Evolutionary conservation across 1,140 invertebrate species (phyloP).

Genomic region (Drosophila tropicalis): DNA sequence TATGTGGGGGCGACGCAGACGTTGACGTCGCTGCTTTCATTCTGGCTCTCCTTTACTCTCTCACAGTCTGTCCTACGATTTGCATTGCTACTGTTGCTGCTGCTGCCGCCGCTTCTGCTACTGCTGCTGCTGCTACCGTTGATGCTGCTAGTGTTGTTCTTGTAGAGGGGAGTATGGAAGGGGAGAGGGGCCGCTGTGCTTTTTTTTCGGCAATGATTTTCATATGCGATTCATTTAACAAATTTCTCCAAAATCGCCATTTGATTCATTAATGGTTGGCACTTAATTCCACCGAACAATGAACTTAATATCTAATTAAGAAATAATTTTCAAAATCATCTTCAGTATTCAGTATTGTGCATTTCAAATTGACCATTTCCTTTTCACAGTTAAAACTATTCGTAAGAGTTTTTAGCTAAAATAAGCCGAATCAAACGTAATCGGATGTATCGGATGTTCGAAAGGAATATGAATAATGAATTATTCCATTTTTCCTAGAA

Average conservation of each 20-base stretch:
- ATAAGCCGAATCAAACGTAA: too few relatives aligned
- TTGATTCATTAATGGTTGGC: neutral
- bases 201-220: neutral
- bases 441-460: too few relatives aligned
- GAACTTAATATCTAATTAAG: too few relatives aligned
- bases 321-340: too few relatives aligned
- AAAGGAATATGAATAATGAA: too few relatives aligned
- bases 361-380: neutral
- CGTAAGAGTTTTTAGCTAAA: too few relatives aligned
- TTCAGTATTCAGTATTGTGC: too few relatives aligned
- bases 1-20: slow-evolving; percentile 7
- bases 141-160: neutral
- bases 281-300: neutral
- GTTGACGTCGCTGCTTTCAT: slow-evolving; percentile 2
- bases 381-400: neutral
- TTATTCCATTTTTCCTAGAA: too few relatives aligned
- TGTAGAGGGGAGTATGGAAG: too few relatives aligned
- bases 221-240: neutral
- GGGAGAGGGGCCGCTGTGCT: neutral
- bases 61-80: neutral
- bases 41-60: neutral
- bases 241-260: neutral
- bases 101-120: neutral
- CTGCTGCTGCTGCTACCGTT: neutral
- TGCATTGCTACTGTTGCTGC: neutral